Evolutionary conservation across 2,797 vertebrate genomes (phyloP), one percentile per base, ranked within the genome.

Genomic region (Crenichthys baileyi): DNA sequence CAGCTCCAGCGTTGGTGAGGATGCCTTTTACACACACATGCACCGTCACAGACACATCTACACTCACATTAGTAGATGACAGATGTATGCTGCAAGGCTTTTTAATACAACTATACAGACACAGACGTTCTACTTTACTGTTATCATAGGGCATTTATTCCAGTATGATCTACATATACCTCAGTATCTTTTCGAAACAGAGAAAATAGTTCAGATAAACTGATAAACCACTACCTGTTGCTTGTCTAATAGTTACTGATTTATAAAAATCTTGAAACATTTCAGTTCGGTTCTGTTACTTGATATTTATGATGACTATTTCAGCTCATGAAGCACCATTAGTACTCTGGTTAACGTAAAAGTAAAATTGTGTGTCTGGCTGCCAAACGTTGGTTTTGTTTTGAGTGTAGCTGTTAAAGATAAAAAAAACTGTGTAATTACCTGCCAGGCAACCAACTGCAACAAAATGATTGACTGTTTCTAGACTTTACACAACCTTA

Each of bases 1-100:
- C 87, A 96, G 97, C 96, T 98, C 98, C 92, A 96, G 96, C 83
- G 96, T 99, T 6, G 98, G 98, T 99, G 94, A 97, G 98, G 96
- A 88, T 83, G 87, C 83, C 89, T 79, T 90, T 89, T 31, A 71
- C 70, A 76, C 65, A 41, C 73, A 7, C 67, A 72, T 73, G 77
- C 70, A 72, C 41, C 53, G 55, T 71, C 53, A 55, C 70, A 76
- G 44, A 65, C 44, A 72, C 58, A 44, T 75, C 44, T 22, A 5
- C 50, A 24, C 20, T 72, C 56, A 60, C 56, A 58, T 60, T 72
- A 67, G 46, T 29, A 3, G 48, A 24, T 67, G 61, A 72, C 72
- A 76, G 78, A 79, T 5, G 46, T 75, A 39, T 29, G 7, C 46
- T 41, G 39, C 46, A 56, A 39, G 71, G 29, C 70, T 12, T 60